These are phyloP conservation scores for Metalampra italica DNA, from an alignment of 2,888 invertebrate genomes.

Conservation along the genomic window DNA sequence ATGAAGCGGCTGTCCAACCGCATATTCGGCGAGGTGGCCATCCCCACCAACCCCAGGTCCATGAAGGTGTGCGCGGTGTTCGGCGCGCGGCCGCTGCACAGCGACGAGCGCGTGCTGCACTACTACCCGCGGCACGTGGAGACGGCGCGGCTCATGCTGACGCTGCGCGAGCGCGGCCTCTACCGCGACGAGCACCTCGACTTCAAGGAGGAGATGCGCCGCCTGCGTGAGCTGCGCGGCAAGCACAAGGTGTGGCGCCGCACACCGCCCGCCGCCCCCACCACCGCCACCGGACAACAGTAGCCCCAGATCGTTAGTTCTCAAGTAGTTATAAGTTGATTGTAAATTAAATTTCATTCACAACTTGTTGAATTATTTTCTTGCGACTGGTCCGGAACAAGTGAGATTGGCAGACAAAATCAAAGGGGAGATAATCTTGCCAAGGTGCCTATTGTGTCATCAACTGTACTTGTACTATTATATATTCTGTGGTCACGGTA, in stretches of 20 bases:
- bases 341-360: not conserved
- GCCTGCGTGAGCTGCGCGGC: constrained; percentile 86
- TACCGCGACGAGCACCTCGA: constrained; percentile 93
- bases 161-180: constrained; percentile 86
- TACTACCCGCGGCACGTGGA: constrained; percentile 94
- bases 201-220: constrained; percentile 91
- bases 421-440: too few species aligned
- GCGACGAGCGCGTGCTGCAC: constrained; percentile 83
- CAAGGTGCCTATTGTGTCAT: too few species aligned
- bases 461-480: too few species aligned
- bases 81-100: constrained; percentile 85
- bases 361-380: too few species aligned
- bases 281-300: not conserved
- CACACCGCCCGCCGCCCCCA: constrained; percentile 48
- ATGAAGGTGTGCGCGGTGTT: constrained; percentile 90
- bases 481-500: too few species aligned
- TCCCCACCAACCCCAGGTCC: constrained; percentile 85
- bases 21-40: constrained; percentile 92
- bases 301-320: too few species aligned
- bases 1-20: constrained; percentile 92
- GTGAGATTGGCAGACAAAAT: too few species aligned
- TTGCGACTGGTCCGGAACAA: too few species aligned
- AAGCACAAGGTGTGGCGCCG: constrained; percentile 80
- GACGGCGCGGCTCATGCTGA: constrained; percentile 84
- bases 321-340: too few species aligned